These are phyloP conservation scores for Schizopygopsis pylzovi DNA, from an alignment of 2,797 vertebrate genomes.

Conservation along the genomic window DNA sequence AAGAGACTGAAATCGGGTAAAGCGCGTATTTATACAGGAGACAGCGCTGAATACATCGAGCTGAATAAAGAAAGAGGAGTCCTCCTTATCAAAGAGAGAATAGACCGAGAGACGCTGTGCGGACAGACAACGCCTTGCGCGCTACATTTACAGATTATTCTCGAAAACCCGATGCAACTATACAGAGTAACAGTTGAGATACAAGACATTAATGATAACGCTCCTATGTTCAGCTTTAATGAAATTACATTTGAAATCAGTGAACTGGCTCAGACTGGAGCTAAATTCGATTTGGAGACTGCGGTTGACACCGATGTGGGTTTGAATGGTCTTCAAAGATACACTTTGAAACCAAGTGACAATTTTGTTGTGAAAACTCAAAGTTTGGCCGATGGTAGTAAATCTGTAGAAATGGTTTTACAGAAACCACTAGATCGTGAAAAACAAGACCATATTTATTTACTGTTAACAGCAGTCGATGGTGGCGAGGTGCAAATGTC, in stretches of 20 bases:
- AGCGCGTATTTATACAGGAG: conserved; percentile 66
- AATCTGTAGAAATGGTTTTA: conserved; percentile 69
- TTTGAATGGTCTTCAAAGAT: conserved; percentile 72
- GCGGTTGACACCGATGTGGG: conserved; percentile 72
- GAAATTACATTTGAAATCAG: conserved; percentile 71
- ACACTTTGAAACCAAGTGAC: conserved; percentile 68
- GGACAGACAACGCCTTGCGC: conserved; percentile 66
- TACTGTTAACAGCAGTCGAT: conserved; percentile 74
- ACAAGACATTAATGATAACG: conserved; percentile 72
- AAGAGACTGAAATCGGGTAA: conserved; percentile 67
- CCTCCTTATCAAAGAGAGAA: conserved; percentile 67
- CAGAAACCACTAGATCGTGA: conserved; percentile 76
- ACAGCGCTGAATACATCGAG: conserved; percentile 66
- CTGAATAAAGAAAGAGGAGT: conserved; percentile 68
- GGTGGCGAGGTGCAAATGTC: conserved; percentile 73
- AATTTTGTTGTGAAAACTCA: conserved; percentile 64
- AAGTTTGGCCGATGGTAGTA: conserved; percentile 66
- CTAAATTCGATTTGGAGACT: conserved; percentile 71
- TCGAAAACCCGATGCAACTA: conserved; percentile 74
- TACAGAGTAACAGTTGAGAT: conserved; percentile 73
- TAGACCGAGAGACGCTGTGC: conserved; percentile 69
- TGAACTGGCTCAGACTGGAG: conserved; percentile 63
- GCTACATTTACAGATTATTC: conserved; percentile 73
- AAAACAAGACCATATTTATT: conserved; percentile 60
- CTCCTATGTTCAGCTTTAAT: conserved; percentile 56